Conservation (phyloP, 2,888 invertebrate species). For the Erynnis tages region DNA sequence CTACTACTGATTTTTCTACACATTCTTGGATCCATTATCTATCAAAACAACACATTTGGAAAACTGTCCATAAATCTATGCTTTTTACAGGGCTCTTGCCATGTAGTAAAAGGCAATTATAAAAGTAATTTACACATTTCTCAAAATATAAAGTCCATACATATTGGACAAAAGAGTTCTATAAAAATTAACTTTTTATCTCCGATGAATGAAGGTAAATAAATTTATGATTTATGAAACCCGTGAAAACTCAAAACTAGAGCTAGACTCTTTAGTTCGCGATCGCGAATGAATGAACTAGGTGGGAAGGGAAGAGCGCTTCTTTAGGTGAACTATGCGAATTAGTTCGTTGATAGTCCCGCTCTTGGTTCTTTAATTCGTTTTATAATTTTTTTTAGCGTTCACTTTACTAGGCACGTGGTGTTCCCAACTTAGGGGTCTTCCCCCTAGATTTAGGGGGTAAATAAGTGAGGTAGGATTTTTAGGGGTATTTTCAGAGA, state of each 20-base stretch:
- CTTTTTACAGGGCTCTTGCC: constrained; percentile 64
- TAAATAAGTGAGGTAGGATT: too few species aligned
- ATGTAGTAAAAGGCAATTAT: constrained; percentile 55
- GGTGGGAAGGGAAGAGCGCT: too few species aligned
- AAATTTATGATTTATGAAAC: constrained; percentile 44
- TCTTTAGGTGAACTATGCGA: too few species aligned
- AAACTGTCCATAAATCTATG: constrained; percentile 61
- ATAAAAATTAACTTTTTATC: constrained; percentile 51
- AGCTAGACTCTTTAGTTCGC: neutral
- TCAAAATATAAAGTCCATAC: constrained; percentile 48
- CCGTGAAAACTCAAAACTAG: constrained; percentile 35
- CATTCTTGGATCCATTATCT: constrained; percentile 83
- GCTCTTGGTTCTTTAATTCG: too few species aligned
- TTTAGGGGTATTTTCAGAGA: too few species aligned
- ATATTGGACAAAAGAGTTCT: constrained; percentile 44
- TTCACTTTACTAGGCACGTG: too few species aligned
- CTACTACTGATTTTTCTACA: constrained; percentile 79
- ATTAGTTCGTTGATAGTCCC: too few species aligned
- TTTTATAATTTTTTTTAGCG: too few species aligned
- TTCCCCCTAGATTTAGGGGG: too few species aligned
- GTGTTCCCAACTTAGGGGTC: too few species aligned
- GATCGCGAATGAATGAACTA: neutral
- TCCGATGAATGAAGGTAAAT: constrained; percentile 55
- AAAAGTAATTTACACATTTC: constrained; percentile 51
- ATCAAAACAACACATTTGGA: constrained; percentile 76